Percentiles rank a stretch among this genome's conserved stretches.
Conservation (phyloP, 30 jellyfish, hydroid and myxozoan species). For the Haliclystus octoradiatus region DNA sequence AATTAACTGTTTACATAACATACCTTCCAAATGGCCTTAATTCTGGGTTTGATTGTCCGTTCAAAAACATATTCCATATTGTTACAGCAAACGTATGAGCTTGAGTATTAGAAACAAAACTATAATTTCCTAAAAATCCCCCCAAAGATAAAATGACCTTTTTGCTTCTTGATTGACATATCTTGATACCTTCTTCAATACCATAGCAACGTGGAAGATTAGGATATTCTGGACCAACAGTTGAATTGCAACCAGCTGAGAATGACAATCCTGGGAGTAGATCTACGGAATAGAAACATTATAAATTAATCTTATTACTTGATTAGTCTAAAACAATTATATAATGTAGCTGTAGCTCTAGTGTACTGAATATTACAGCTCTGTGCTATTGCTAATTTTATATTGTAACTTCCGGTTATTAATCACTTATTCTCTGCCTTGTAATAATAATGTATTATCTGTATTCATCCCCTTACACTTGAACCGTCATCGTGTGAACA, state of each 20-base stretch:
- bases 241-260: not conserved
- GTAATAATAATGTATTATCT: too few species aligned
- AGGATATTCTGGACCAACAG: not conserved
- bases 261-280: not conserved
- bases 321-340: too few species aligned
- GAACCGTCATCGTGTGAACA: too few species aligned
- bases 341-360: too few species aligned
- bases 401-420: too few species aligned
- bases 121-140: not conserved
- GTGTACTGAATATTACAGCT: too few species aligned
- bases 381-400: too few species aligned
- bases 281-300: too few species aligned
- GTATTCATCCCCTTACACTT: too few species aligned
- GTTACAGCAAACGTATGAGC: not conserved
- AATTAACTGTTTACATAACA: too few species aligned
- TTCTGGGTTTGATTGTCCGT: not conserved
- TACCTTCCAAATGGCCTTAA: not conserved
- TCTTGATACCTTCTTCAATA: not conserved
- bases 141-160: not conserved
- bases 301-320: too few species aligned
- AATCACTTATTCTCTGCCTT: too few species aligned
- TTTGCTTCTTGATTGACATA: not conserved
- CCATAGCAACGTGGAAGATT: slow-evolving; percentile 1
- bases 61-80: not conserved
- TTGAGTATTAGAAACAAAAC: not conserved